Conservation (phyloP, 2,888 invertebrate species). For the Erebia ligea region DNA sequence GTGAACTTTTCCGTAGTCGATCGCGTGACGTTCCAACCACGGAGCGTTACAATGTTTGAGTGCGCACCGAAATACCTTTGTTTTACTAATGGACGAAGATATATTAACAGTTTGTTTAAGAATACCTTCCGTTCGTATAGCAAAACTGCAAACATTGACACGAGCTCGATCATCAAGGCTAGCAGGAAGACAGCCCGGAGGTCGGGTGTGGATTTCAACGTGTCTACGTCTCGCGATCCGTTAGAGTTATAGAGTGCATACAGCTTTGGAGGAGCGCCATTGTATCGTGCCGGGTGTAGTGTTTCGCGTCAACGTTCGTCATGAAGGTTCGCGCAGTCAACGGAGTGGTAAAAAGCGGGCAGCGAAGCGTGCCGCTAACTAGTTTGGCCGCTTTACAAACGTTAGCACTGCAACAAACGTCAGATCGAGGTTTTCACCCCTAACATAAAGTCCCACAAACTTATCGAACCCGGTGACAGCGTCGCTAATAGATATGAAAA, state of each 20-base stretch:
- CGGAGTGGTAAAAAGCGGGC: background rate
- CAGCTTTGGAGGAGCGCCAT: background rate
- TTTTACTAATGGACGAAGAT: background rate
- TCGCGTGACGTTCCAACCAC: background rate
- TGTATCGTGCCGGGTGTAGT: background rate
- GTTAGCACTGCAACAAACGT: too few species aligned
- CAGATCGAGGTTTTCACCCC: too few species aligned
- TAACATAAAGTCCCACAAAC: too few species aligned
- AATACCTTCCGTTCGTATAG: background rate
- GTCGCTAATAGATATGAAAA: too few species aligned
- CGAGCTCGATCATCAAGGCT: background rate
- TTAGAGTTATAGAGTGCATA: background rate
- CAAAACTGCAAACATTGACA: background rate
- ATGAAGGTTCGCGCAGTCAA: background rate
- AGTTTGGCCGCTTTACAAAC: background rate
- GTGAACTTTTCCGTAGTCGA: too few species aligned
- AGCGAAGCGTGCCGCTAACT: background rate
- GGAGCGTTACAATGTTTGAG: background rate
- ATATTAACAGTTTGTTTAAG: background rate
- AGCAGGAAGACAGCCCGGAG: background rate
- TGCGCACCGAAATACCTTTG: background rate
- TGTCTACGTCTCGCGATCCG: background rate
- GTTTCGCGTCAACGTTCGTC: background rate
- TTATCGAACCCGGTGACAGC: too few species aligned
- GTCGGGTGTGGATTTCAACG: background rate